Conservation (phyloP, 2,888 invertebrate species). For the Hedychridium roseum region DNA sequence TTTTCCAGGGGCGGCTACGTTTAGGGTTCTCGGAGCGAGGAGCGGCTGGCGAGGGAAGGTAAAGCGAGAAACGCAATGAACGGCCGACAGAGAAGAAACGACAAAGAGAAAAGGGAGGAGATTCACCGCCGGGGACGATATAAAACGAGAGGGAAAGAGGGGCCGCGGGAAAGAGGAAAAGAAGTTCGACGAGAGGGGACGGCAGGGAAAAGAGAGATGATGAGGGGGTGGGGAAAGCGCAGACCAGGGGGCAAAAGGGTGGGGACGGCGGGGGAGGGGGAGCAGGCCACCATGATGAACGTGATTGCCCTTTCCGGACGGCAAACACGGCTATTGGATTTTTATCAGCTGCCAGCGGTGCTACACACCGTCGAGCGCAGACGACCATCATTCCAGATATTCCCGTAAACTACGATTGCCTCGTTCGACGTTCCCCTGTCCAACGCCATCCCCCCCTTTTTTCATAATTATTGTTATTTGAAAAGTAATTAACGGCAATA, state of each 20-base stretch:
- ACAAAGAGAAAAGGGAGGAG: no score
- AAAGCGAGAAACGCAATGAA: no score
- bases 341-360: slow-evolving; percentile 49
- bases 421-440: no score
- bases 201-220: no score
- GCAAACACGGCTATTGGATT: slow-evolving; percentile 60
- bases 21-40: slow-evolving; percentile 20
- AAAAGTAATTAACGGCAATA: no score
- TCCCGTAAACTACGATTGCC: no score
- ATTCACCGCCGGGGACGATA: not conserved
- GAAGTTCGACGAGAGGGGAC: slow-evolving; percentile 4
- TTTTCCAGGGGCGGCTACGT: slow-evolving; percentile 37
- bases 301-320: slow-evolving; percentile 61
- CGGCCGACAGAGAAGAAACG: no score
- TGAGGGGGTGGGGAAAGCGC: slow-evolving; percentile 30
- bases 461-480: no score
- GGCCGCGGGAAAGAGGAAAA: no score
- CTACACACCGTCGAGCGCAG: slow-evolving; percentile 3
- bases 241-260: slow-evolving; percentile 36
- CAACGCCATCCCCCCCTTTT: no score
- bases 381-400: slow-evolving; percentile 3
- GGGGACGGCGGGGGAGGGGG: slow-evolving; percentile 37
- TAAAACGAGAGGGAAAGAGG: slow-evolving; percentile 16
- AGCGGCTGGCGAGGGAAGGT: slow-evolving; percentile 14
- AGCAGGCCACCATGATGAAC: slow-evolving; percentile 56